phyloP scores from a whole-genome alignment of 2,113 vertebrate species.

The Hypocryptadius cinnamomeus region DNA sequence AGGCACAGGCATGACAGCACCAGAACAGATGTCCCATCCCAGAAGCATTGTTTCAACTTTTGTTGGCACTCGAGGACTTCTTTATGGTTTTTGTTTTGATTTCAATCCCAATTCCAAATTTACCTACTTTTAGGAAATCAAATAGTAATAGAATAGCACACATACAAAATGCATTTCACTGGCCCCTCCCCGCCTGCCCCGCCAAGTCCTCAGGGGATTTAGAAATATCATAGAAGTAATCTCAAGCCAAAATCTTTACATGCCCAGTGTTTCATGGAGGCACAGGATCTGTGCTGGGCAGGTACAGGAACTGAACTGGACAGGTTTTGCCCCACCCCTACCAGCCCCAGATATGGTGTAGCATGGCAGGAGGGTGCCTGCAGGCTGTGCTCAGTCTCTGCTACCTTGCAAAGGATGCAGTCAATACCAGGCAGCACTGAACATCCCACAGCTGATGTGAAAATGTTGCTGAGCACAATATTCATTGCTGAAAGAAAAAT shows the following conservation, averaged over 20 bases:
- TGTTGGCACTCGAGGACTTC: slow-evolving; percentile 22
- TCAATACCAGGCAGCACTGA: neutral
- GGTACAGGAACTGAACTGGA: neutral
- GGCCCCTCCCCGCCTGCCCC: rapidly evolving
- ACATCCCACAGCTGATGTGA: neutral
- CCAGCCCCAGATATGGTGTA: neutral
- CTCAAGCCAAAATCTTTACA: neutral
- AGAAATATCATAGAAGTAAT: neutral
- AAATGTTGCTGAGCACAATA: neutral
- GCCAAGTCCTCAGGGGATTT: neutral
- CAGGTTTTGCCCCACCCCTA: neutral
- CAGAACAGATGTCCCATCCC: slow-evolving; percentile 7
- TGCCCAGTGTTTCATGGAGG: neutral
- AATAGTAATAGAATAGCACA: neutral
- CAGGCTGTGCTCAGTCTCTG: neutral
- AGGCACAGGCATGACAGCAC: neutral
- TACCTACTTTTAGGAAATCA: neutral
- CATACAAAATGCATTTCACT: neutral
- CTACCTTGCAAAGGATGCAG: neutral
- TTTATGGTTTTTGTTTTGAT: slow-evolving; percentile 45
- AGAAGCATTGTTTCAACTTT: slow-evolving; percentile 33
- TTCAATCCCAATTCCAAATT: neutral
- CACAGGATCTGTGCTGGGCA: neutral
- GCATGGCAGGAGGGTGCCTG: neutral
- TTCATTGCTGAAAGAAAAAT: neutral